phyloP scores from a whole-genome alignment of 2,888 invertebrate species.

The Drosophila fulvimacula region DNA sequence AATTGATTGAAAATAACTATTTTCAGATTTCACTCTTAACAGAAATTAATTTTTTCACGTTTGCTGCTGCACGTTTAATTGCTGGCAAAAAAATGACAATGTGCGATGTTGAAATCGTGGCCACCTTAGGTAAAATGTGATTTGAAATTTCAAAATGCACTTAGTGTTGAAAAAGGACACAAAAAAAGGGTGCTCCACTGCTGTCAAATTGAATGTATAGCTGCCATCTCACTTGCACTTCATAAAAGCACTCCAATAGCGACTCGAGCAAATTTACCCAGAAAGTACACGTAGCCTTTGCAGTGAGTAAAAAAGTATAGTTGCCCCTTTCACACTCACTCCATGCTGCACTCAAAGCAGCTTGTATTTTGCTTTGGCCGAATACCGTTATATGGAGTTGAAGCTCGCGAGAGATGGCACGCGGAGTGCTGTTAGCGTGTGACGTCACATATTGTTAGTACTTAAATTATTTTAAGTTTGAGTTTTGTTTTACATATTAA shows the following conservation, averaged over 20 bases:
- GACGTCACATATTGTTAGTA: conserved; percentile 1
- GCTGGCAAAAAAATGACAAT: too few species aligned
- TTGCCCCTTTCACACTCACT: neutral
- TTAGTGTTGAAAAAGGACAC: neutral
- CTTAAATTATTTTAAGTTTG: neutral
- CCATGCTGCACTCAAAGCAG: neutral
- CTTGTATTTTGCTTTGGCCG: neutral
- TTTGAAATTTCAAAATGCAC: neutral
- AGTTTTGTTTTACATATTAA: neutral
- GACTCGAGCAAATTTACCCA: neutral
- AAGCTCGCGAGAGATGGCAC: neutral
- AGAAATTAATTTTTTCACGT: neutral
- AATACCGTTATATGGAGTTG: neutral
- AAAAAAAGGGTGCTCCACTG: too few species aligned
- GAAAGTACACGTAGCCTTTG: neutral
- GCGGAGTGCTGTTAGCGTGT: neutral
- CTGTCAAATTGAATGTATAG: neutral
- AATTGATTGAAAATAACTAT: too few species aligned
- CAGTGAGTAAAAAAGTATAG: neutral
- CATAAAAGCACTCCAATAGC: neutral
- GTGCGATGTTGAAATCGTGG: neutral
- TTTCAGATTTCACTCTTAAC: rapidly evolving
- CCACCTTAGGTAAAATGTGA: too few species aligned
- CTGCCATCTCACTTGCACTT: neutral
- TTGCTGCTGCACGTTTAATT: neutral